A percentile compares a stretch with the other conserved stretches of the same genome.
These are phyloP conservation scores for Rhogogaster chlorosoma DNA, from an alignment of 2,888 invertebrate genomes.

Conservation along the genomic window DNA sequence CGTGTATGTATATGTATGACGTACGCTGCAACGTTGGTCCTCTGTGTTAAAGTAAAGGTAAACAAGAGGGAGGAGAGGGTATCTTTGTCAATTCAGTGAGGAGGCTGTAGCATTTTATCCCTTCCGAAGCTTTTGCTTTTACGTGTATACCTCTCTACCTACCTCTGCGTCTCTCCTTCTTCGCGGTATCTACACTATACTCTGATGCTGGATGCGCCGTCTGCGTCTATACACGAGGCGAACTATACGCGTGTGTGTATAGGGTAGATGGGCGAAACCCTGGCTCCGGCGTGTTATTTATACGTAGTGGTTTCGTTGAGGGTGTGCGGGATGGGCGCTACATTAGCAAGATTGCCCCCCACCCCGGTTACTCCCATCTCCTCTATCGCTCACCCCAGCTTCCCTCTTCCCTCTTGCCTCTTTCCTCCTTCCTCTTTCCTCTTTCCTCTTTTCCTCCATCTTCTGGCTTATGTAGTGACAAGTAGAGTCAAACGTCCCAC, in stretches of 20 bases:
- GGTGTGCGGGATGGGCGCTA: slow-evolving; percentile 67
- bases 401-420: background rate
- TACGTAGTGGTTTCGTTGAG: slow-evolving; percentile 68
- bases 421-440: background rate
- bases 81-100: slow-evolving; percentile 67
- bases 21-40: background rate
- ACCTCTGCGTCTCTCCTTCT: background rate
- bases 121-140: slow-evolving; percentile 63
- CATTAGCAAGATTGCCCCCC: slow-evolving; percentile 74
- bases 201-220: background rate
- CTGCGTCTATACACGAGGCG: background rate
- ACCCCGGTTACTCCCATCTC: slow-evolving; percentile 53
- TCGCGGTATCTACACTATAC: background rate
- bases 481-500: slow-evolving; percentile 48
- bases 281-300: slow-evolving; percentile 63
- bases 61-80: background rate
- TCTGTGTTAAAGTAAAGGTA: slow-evolving; percentile 11
- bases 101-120: slow-evolving; percentile 65
- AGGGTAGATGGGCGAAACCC: slow-evolving; percentile 34
- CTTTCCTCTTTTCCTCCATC: background rate
- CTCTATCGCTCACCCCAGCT: slow-evolving; percentile 20
- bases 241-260: background rate
- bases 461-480: slow-evolving; percentile 42
- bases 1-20: background rate
- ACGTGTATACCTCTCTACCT: slow-evolving; percentile 60